A percentile compares a stretch with the other conserved stretches of the same genome.
phyloP scores from a whole-genome alignment of 53 echinoderm and acorn worm genomes.

The Luidia sarsii region DNA sequence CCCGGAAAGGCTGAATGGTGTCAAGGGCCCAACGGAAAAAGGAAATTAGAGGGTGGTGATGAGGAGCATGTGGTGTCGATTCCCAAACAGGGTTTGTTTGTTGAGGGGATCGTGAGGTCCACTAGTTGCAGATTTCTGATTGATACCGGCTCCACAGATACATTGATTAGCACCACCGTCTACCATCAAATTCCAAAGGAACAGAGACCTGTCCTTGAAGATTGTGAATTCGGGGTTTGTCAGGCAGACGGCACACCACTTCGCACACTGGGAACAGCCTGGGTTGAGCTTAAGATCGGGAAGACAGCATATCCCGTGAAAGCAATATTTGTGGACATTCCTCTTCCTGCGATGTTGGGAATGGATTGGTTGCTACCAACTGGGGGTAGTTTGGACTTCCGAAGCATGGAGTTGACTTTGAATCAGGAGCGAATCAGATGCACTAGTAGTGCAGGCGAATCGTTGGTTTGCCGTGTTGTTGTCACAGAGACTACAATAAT shows the following conservation, averaged over 20 bases:
- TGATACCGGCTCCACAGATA: not conserved
- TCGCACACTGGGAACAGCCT: constrained; percentile 24
- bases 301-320: not conserved
- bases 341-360: not conserved
- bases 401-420: not conserved
- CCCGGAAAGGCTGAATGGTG: not conserved
- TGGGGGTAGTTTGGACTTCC: not conserved
- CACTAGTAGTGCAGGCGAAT: not conserved
- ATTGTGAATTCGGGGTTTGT: not conserved
- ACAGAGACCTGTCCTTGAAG: not conserved
- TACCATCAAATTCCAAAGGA: not conserved
- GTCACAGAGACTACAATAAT: constrained; percentile 13
- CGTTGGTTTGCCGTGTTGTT: not conserved
- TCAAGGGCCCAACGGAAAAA: too few species aligned
- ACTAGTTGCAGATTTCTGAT: not conserved
- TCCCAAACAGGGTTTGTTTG: not conserved
- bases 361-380: not conserved
- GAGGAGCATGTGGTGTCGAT: too few species aligned
- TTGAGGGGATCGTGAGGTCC: not conserved
- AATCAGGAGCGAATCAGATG: not conserved
- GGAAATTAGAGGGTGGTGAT: too few species aligned
- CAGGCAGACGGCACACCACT: constrained; percentile 46
- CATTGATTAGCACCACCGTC: not conserved
- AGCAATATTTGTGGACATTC: not conserved
- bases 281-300: constrained; percentile 42